Conservation (phyloP, 1,140 invertebrate genomes). For the Thaumetopoea pityocampa region DNA sequence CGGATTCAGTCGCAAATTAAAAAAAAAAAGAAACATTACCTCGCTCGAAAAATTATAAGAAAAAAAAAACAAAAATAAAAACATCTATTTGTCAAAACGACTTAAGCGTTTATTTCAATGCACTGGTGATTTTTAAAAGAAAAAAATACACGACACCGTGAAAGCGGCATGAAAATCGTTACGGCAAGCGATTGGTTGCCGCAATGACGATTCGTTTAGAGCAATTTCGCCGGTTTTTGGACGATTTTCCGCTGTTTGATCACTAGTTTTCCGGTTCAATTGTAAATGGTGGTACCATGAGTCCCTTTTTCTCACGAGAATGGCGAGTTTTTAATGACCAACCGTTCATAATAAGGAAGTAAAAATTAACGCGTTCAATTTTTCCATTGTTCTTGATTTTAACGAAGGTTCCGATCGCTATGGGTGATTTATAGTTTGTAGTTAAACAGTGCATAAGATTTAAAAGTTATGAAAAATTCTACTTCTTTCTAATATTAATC, state of each 20-base stretch:
- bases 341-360: constrained; percentile 47
- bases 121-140: constrained; percentile 46
- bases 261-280: constrained; percentile 61
- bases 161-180: constrained; percentile 41
- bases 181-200: constrained; percentile 39
- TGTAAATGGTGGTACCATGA: constrained; percentile 48
- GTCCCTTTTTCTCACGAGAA: constrained; percentile 62
- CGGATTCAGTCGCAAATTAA: too few species aligned
- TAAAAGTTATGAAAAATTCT: not conserved
- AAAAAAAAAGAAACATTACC: too few species aligned
- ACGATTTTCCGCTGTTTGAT: constrained; percentile 67
- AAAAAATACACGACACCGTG: constrained; percentile 39
- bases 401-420: too few species aligned
- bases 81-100: constrained; percentile 31
- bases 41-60: constrained; percentile 11
- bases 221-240: constrained; percentile 65
- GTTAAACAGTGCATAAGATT: too few species aligned
- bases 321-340: constrained; percentile 35
- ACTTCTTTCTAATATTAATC: too few species aligned
- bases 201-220: constrained; percentile 53
- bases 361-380: constrained; percentile 24
- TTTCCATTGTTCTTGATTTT: constrained; percentile 8
- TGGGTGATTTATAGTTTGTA: constrained; percentile 1
- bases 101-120: constrained; percentile 45
- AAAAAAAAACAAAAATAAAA: constrained; percentile 29